These are phyloP conservation scores for Loriculus beryllinus DNA, from an alignment of 2,797 vertebrate species.

Conservation along the genomic window DNA sequence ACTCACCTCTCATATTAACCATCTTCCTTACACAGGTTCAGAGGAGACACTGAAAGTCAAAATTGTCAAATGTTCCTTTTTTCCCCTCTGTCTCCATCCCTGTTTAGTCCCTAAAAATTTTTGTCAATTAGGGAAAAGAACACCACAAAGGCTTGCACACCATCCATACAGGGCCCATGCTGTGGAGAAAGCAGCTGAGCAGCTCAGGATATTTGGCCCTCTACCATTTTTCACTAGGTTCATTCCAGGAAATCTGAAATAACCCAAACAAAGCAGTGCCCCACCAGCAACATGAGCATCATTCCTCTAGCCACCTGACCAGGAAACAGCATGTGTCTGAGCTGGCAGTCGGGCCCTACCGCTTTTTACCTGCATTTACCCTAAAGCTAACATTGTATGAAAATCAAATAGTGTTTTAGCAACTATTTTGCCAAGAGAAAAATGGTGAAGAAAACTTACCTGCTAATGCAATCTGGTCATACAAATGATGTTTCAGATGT, in stretches of 20 bases:
- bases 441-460: conserved; percentile 33
- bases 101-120: background rate
- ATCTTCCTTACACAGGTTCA: background rate
- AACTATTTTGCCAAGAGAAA: background rate
- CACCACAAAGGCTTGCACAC: background rate
- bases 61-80: background rate
- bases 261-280: background rate
- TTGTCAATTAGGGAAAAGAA: background rate
- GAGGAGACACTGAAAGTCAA: background rate
- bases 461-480: background rate
- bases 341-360: background rate
- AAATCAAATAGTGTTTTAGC: background rate
- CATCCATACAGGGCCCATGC: background rate
- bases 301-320: background rate
- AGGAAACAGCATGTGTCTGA: background rate
- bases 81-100: background rate
- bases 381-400: background rate
- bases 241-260: background rate
- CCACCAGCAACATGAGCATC: background rate
- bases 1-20: background rate
- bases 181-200: background rate
- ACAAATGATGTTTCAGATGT: conserved; percentile 10
- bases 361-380: background rate
- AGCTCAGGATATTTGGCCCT: background rate
- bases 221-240: background rate